Percentiles rank a stretch among this genome's conserved stretches.
Conservation (phyloP, 2,797 vertebrate genomes). For the Poliocrania exsul region DNA sequence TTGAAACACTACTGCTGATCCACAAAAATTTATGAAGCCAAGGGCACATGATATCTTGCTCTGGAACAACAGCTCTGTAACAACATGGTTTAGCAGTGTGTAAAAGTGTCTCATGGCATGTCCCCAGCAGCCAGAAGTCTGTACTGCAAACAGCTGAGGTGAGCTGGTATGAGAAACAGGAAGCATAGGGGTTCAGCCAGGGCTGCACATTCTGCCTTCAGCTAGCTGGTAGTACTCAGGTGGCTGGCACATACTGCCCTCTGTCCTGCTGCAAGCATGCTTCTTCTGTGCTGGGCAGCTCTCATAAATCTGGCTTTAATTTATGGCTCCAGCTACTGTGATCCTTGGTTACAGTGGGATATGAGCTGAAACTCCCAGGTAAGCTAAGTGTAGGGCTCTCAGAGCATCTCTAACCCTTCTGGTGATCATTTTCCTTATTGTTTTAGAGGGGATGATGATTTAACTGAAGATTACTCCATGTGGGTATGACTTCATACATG, state of each 20-base stretch:
- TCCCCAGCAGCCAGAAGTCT: not conserved
- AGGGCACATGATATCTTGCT: not conserved
- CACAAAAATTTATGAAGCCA: not conserved
- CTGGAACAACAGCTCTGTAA: not conserved
- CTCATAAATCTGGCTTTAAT: not conserved
- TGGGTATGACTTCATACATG: not conserved
- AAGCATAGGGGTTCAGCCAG: not conserved
- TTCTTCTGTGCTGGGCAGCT: not conserved
- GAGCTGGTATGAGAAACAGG: fast-evolving
- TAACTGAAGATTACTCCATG: not conserved
- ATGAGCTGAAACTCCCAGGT: not conserved
- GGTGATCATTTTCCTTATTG: not conserved
- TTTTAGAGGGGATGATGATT: not conserved
- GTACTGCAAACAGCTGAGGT: not conserved
- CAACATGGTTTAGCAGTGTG: not conserved
- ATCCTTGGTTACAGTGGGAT: not conserved
- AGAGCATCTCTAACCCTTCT: not conserved
- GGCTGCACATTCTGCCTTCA: not conserved
- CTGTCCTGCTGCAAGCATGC: not conserved
- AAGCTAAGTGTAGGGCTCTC: not conserved
- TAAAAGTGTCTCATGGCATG: fast-evolving
- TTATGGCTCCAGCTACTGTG: not conserved
- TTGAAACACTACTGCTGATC: not conserved
- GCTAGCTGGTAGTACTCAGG: not conserved
- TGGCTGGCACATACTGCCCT: fast-evolving